Evolutionary conservation across 2,888 invertebrate species (phyloP).

Genomic region (Pachycephus smyrnensis): DNA sequence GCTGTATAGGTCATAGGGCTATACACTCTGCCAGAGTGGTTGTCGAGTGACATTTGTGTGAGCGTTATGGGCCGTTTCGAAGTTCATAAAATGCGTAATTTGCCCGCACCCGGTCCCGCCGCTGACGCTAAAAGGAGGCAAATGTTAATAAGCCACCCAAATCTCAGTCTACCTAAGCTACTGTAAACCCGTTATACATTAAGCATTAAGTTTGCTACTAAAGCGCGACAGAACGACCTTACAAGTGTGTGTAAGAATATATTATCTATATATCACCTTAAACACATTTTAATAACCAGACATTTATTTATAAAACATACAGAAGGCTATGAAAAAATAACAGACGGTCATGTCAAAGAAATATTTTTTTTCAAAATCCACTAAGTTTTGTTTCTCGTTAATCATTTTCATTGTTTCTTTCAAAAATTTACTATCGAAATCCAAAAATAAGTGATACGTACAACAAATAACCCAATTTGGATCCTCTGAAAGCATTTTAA

Average conservation of each 20-base stretch:
- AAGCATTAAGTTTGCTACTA: not conserved
- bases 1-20: constrained; percentile 28
- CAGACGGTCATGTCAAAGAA: too few species aligned
- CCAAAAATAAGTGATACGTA: too few species aligned
- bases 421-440: too few species aligned
- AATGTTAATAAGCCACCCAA: constrained; percentile 47
- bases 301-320: not conserved
- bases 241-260: not conserved
- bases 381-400: too few species aligned
- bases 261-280: not conserved
- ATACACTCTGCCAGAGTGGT: constrained; percentile 30
- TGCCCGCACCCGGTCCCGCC: constrained; percentile 29
- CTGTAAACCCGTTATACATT: constrained; percentile 2
- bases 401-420: too few species aligned
- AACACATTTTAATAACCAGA: too few species aligned
- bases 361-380: too few species aligned
- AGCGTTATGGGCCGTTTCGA: constrained; percentile 35
- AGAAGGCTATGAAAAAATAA: not conserved
- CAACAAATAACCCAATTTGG: too few species aligned
- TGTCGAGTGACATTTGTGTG: constrained; percentile 43
- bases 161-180: constrained; percentile 23
- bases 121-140: constrained; percentile 33
- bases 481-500: not conserved
- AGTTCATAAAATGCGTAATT: constrained; percentile 49
- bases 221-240: not conserved